Percentiles rank a stretch among this genome's conserved stretches.
phyloP scores from a whole-genome alignment of 2,797 vertebrate species.

The Glyptemys insculpta region DNA sequence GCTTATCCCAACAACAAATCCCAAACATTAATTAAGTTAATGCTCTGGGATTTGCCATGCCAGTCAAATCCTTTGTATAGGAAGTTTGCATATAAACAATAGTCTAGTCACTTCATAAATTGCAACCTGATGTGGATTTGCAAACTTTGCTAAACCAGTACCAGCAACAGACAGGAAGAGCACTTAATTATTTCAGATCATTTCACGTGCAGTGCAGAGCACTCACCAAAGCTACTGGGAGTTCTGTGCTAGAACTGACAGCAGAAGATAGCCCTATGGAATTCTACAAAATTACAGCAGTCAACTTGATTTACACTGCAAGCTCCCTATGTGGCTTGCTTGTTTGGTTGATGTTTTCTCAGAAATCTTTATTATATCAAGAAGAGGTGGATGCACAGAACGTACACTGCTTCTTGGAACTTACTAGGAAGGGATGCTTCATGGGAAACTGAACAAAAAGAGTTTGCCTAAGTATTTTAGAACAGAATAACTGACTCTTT shows the following conservation, averaged over 20 bases:
- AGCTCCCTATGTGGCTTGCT: slow-evolving; percentile 28
- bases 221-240: neutral
- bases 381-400: slow-evolving; percentile 52
- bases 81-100: neutral
- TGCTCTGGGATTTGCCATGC: accelerated
- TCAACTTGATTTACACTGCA: slow-evolving; percentile 33
- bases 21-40: neutral
- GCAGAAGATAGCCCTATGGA: neutral
- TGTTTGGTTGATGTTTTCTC: slow-evolving; percentile 60
- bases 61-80: accelerated
- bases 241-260: neutral
- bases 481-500: slow-evolving; percentile 56
- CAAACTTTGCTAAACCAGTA: neutral
- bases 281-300: slow-evolving; percentile 43
- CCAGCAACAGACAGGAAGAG: neutral
- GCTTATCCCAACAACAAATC: neutral
- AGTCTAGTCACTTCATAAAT: neutral
- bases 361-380: slow-evolving; percentile 64
- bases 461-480: slow-evolving; percentile 64
- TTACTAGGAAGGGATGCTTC: slow-evolving; percentile 54
- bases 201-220: slow-evolving; percentile 38
- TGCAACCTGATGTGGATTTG: slow-evolving; percentile 21
- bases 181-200: neutral
- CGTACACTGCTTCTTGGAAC: slow-evolving; percentile 69
- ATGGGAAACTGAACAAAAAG: slow-evolving; percentile 58